A percentile compares a stretch with the other conserved stretches of the same genome.
These are phyloP conservation scores for Lepidocolaptes lacrymiger DNA, from an alignment of 2,797 vertebrate species.

Conservation along the genomic window DNA sequence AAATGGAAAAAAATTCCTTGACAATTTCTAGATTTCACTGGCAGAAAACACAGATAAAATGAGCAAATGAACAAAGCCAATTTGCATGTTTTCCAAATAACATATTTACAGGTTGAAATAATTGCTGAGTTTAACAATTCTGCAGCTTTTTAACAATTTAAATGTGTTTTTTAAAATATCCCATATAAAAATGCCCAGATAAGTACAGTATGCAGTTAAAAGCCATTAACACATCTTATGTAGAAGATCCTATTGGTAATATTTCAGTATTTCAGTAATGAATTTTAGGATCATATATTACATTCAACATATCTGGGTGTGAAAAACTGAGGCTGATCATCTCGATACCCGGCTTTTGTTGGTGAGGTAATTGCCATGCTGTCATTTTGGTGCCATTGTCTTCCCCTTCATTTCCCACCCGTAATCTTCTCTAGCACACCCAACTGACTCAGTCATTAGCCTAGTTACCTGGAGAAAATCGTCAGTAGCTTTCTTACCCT, in stretches of 20 bases:
- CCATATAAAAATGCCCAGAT: neutral
- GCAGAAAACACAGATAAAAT: slow-evolving; percentile 47
- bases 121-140: slow-evolving; percentile 50
- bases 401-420: neutral
- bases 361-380: neutral
- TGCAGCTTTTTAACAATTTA: slow-evolving; percentile 53
- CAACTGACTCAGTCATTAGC: neutral
- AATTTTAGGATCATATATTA: neutral
- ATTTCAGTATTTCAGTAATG: slow-evolving; percentile 6
- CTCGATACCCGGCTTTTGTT: neutral
- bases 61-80: slow-evolving; percentile 11
- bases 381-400: neutral
- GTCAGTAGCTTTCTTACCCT: neutral
- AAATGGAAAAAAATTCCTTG: neutral
- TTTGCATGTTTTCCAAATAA: slow-evolving; percentile 57
- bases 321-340: slow-evolving; percentile 22
- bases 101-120: slow-evolving; percentile 57
- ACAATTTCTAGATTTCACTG: slow-evolving; percentile 28
- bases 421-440: neutral
- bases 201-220: slow-evolving; percentile 41
- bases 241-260: neutral
- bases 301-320: neutral
- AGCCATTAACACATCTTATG: neutral
- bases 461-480: neutral
- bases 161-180: slow-evolving; percentile 21